Base-by-base conservation (phyloP, 1,140 invertebrate species). In the Temnothorax curvispinosus region DNA sequence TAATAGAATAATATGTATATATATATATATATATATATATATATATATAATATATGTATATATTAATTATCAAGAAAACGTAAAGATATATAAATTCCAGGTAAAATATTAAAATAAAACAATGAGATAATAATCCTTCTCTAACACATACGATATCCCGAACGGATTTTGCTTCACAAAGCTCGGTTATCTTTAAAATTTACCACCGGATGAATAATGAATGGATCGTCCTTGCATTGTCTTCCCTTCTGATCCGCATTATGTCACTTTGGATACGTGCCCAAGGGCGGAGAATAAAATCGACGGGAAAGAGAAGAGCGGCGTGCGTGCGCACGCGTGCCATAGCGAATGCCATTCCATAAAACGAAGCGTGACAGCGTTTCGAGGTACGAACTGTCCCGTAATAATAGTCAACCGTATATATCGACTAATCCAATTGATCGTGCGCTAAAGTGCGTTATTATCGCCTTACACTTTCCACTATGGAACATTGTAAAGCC, bases 391-490 rank as follows among this genome's bases (percentile, higher is more conserved):
- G 74, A 72, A 67, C 76, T 9, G 47, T 74, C 13, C 75, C 62
- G 81, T 90, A 90, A 90, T 90, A 90, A 90, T 90, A 90, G 75
- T 84, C 88, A 81, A 50, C 35, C 77, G 77, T 87, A 88, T 80
- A 88, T 65, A 75, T 64, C 67, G 88, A 44, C 62, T 90, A 90
- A 90, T 90, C 88, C 89, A 88, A 90, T 90, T 90, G 88, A 90
- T 90, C 88, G 81, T 72, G 69, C 88, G 80, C 72, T 88, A 90
- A 86, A 90, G 89, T 67, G 87, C 89, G 87, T 90, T 90, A 90
- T 90, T 90, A 90, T 90, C 89, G 87, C 89, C 89, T 90, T 88
- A 86, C 89, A 88, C 71, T 90, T 90, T 90, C 89, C 88, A 88
- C 47, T 41, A 62, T 64, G 71, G 65, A 58, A 71, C 41, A 84